Conservation (phyloP, 2,113 vertebrate species). For the Poeciliopsis occidentalis region DNA sequence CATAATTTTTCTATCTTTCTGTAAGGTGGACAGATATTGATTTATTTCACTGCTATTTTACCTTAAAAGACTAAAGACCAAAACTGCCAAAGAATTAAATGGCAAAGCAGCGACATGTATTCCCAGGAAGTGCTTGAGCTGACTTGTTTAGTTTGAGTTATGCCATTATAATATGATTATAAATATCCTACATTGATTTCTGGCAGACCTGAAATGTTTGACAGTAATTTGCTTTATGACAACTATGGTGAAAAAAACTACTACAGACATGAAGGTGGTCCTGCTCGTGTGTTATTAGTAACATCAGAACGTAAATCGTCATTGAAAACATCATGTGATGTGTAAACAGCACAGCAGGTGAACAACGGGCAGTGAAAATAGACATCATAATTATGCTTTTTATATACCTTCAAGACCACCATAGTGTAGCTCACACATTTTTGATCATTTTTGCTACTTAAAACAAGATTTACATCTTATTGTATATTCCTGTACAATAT, state of each 20-base stretch:
- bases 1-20: no score
- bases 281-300: neutral
- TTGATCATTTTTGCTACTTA: neutral
- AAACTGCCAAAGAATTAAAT: no score
- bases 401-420: neutral
- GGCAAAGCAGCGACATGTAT: no score
- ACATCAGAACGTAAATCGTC: neutral
- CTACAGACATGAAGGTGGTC: neutral
- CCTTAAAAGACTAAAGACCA: no score
- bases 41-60: no score
- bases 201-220: no score
- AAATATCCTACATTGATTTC: neutral
- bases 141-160: no score
- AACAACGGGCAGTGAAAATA: neutral
- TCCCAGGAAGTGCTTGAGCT: no score
- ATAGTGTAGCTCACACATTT: neutral
- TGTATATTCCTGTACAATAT: neutral
- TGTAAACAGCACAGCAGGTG: neutral
- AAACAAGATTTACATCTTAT: neutral
- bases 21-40: no score
- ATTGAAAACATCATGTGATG: neutral
- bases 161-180: neutral
- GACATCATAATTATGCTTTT: neutral
- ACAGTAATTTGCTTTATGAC: neutral
- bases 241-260: neutral